Conservation (phyloP, 2,888 invertebrate genomes). For the Bimastos eiseni region DNA sequence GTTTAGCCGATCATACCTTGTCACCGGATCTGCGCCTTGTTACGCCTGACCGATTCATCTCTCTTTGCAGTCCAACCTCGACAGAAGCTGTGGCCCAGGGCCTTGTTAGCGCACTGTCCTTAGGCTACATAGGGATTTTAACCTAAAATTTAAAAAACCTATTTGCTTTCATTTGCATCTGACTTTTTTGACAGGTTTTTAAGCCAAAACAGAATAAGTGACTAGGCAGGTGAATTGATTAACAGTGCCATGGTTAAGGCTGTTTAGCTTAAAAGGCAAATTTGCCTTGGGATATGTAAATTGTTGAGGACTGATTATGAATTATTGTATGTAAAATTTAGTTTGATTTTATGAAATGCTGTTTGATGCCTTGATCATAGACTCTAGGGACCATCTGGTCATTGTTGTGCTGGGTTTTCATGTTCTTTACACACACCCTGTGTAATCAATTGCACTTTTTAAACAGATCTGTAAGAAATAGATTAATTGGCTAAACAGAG, state of each 20-base stretch:
- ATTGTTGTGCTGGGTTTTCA: not conserved
- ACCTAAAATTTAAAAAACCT: not conserved
- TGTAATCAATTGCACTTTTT: slow-evolving; percentile 1
- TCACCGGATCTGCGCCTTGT: not conserved
- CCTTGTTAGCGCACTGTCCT: not conserved
- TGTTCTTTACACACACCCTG: not conserved
- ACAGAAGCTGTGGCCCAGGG: not conserved
- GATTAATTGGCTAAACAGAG: not conserved
- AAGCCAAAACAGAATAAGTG: not conserved
- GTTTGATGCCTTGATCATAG: slow-evolving; percentile 5
- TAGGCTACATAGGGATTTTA: not conserved
- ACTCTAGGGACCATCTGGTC: not conserved
- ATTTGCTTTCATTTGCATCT: not conserved
- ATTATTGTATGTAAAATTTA: not conserved
- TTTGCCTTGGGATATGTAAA: not conserved
- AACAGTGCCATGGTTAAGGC: not conserved
- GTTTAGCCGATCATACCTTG: slow-evolving; percentile 18
- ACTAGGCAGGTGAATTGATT: not conserved
- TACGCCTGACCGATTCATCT: not conserved
- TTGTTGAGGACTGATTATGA: not conserved
- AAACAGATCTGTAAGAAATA: not conserved
- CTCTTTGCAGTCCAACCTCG: not conserved
- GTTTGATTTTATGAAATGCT: not conserved
- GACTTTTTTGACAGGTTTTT: not conserved
- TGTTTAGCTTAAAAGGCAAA: not conserved